phyloP scores from a whole-genome alignment of 2,113 vertebrate genomes.

The Oncorhynchus tshawytscha region DNA sequence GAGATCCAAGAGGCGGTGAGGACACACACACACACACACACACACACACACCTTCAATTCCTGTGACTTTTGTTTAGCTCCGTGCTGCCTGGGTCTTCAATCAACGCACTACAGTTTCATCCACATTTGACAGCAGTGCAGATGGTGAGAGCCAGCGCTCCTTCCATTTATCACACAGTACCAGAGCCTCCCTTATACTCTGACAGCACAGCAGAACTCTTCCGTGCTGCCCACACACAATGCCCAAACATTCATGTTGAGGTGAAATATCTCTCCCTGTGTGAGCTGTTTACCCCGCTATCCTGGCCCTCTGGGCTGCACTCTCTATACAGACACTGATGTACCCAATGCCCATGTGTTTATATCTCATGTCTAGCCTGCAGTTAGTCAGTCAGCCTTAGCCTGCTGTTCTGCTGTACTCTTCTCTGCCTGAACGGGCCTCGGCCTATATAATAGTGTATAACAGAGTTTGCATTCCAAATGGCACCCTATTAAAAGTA shows the following conservation, averaged over 20 bases:
- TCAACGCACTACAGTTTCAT: background rate
- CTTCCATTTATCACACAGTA: background rate
- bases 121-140: conserved; percentile 16
- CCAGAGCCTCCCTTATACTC: background rate
- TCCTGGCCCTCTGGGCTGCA: conserved; percentile 1
- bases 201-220: background rate
- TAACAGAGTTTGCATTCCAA: no score
- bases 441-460: background rate
- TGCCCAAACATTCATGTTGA: background rate
- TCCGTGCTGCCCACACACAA: background rate
- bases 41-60: background rate
- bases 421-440: background rate
- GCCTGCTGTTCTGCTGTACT: no score
- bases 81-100: background rate
- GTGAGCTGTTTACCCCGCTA: background rate
- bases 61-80: background rate
- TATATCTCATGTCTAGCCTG: conserved; percentile 23
- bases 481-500: no score
- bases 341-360: background rate
- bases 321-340: conserved; percentile 12
- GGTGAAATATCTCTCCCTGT: conserved; percentile 17
- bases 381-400: background rate
- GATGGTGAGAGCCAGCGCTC: conserved; percentile 27
- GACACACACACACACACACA: conserved; percentile 1
- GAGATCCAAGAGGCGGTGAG: conserved; percentile 98